phyloP scores from a whole-genome alignment of 92 coral and sea anemone genomes.

The Zoanthus sansibaricus region DNA sequence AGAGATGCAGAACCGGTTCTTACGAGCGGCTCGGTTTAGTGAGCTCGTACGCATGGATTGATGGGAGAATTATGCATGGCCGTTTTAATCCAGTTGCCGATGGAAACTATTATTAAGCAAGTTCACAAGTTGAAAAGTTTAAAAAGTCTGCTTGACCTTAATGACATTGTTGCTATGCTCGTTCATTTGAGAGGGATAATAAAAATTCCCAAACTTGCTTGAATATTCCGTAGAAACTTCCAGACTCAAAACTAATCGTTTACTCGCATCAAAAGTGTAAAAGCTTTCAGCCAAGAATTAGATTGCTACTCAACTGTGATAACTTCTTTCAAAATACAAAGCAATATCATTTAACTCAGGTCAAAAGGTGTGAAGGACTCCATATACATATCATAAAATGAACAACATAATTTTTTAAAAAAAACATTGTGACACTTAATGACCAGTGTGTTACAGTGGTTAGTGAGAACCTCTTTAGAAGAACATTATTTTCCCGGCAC shows the following conservation, averaged over 20 bases:
- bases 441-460: neutral
- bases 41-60: constrained; percentile 85
- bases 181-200: neutral
- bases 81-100: constrained; percentile 56
- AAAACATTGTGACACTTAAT: neutral
- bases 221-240: neutral
- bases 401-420: neutral
- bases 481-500: neutral
- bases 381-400: too few relatives aligned
- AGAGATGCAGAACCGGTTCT: constrained; percentile 68
- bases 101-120: constrained; percentile 72
- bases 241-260: neutral
- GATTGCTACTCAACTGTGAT: neutral
- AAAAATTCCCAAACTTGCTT: neutral
- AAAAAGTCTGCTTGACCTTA: neutral
- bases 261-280: neutral
- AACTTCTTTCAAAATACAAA: too few relatives aligned
- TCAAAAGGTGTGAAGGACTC: too few relatives aligned
- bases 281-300: neutral
- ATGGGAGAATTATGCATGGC: constrained; percentile 57
- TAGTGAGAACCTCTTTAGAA: neutral
- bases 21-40: constrained; percentile 67
- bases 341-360: too few relatives aligned
- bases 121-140: neutral
- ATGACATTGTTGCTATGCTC: neutral